Base-by-base conservation (phyloP, 2,888 invertebrate genomes). In the Thymelicus sylvestris region DNA sequence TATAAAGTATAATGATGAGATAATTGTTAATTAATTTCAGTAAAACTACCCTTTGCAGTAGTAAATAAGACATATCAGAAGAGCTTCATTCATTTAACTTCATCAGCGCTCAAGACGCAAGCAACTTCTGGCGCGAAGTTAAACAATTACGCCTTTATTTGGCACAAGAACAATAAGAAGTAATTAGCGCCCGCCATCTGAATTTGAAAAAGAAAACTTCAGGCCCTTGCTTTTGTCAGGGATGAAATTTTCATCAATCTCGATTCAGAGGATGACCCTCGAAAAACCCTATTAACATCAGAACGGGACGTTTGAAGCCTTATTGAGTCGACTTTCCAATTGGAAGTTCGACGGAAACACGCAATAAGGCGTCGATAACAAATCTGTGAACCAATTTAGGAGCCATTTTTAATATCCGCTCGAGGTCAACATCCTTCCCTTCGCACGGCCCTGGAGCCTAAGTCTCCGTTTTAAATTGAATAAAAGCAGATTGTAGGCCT, bases 361-460 rank as follows among this genome's bases (percentile, higher is more conserved):
- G 84, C 87, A 87, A 90, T 90, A 86, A 83, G 83, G 74, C 83
- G 81, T 72, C 79, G 86, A 88, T 87, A 86, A 85, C 84, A 84
- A 87, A 90, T 87, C 86, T 86, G 84, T 85, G 80, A 77, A 83
- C 82, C 89, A 89, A 89, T 91, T 89, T 84, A 84, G 87, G 86
- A 88, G 84, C 84, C 86, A 89, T 88, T 90, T 91, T 89, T 88
- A 88, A 91, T 91, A 91, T 91, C 91, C 93, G 89, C 79, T 77
- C 73, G 86, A 86, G 91, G 88, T 91, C 91, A 87, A 89, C 83
- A 86, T 83, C 86, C 87, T 85, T 83, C 78, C 83, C 86, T 86
- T 88, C 87, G 83, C 89, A 88, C 87, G 87, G 85, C 81, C 81
- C 84, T 82, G 80, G 81, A 82, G 78, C 78, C 77, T 76, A 75